Evolutionary conservation across 2,888 invertebrate species (phyloP).

Genomic region (Tupiocoris notatus): DNA sequence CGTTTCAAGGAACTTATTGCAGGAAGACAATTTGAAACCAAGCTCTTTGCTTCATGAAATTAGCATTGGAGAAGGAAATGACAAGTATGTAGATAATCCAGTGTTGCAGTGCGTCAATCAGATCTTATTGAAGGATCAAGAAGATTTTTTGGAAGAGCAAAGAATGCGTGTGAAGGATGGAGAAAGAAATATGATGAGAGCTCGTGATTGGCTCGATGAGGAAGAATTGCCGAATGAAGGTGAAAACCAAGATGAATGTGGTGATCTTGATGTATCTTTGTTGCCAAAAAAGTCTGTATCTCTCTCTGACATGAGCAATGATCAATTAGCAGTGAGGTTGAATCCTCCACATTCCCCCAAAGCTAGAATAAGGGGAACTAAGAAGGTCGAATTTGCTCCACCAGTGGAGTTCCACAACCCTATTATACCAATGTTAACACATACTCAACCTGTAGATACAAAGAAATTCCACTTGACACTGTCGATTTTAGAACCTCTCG

Average conservation of each 20-base stretch:
- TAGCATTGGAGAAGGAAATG: slow-evolving; percentile 41
- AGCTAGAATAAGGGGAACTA: slow-evolving; percentile 37
- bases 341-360: slow-evolving; percentile 46
- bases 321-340: slow-evolving; percentile 3
- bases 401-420: slow-evolving; percentile 50
- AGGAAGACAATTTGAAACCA: slow-evolving; percentile 43
- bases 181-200: slow-evolving; percentile 5
- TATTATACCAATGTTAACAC: slow-evolving; percentile 66
- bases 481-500: slow-evolving; percentile 42
- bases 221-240: slow-evolving; percentile 43
- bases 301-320: slow-evolving; percentile 20
- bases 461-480: slow-evolving; percentile 45
- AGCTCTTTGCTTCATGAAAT: slow-evolving; percentile 48
- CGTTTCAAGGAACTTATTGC: slow-evolving; percentile 19
- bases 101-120: slow-evolving; percentile 84
- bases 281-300: slow-evolving; percentile 36
- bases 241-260: slow-evolving; percentile 30
- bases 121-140: slow-evolving; percentile 72
- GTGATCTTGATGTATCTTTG: slow-evolving; percentile 5
- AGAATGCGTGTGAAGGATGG: slow-evolving; percentile 43
- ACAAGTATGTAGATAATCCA: slow-evolving; percentile 70
- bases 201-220: slow-evolving; percentile 44
- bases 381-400: slow-evolving; percentile 45
- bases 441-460: slow-evolving; percentile 61
- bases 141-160: slow-evolving; percentile 55